A percentile compares a stretch with the other conserved stretches of the same genome.
Evolutionary conservation across 2,113 vertebrate species (phyloP).

Genomic region (Nothobranchius kuhntae): DNA sequence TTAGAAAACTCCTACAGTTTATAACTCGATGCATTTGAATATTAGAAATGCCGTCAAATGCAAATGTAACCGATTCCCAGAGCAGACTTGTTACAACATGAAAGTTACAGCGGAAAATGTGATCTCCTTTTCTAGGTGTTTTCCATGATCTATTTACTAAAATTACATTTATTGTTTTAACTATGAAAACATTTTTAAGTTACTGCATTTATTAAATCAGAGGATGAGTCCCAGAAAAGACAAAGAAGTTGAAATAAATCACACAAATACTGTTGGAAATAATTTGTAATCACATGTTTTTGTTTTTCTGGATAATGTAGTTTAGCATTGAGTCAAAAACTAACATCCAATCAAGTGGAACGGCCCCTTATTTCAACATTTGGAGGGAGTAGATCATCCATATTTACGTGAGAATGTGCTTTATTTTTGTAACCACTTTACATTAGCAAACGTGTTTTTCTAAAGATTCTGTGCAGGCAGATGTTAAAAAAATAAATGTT

Average conservation of each 20-base stretch:
- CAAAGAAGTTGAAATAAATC: constrained; percentile 33
- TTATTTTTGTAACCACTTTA: constrained; percentile 78
- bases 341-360: constrained; percentile 35
- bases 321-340: constrained; percentile 17
- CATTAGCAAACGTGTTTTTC: constrained; percentile 60
- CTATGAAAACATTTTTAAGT: constrained; percentile 13
- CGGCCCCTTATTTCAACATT: constrained; percentile 59
- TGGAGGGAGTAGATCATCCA: constrained; percentile 52
- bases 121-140: constrained; percentile 35
- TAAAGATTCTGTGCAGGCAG: constrained; percentile 54
- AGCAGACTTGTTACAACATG: constrained; percentile 12
- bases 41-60: background rate
- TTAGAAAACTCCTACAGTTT: constrained; percentile 43
- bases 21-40: constrained; percentile 21
- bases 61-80: too few relatives aligned
- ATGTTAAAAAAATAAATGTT: constrained; percentile 67
- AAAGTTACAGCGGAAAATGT: constrained; percentile 17
- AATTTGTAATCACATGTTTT: constrained; percentile 21
- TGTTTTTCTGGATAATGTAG: constrained; percentile 17
- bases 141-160: constrained; percentile 38
- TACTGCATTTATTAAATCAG: constrained; percentile 14
- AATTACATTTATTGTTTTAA: constrained; percentile 24
- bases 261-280: constrained; percentile 21
- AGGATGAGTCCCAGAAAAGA: constrained; percentile 12
- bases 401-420: constrained; percentile 67